Percentiles rank a stretch among this genome's conserved stretches.
Conservation (phyloP, 1,140 invertebrate genomes). For the Chrysomallon squamiferum region DNA sequence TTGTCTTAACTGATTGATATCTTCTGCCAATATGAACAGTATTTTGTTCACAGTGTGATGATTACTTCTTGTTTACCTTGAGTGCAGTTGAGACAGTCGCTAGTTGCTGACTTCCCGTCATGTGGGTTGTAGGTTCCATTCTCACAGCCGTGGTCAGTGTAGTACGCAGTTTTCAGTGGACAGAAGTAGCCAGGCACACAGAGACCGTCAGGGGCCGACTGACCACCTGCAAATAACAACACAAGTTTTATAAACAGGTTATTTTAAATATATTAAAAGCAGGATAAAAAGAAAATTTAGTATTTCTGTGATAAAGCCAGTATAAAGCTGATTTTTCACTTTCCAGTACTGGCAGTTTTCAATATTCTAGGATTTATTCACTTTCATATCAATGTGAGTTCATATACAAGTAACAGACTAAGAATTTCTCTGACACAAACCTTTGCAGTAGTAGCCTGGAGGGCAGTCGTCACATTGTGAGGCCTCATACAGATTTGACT, state of each 20-base stretch:
- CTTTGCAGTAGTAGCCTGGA: conserved; percentile 47
- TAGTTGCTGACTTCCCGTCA: conserved; percentile 24
- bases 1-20: too few species aligned
- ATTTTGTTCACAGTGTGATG: too few species aligned
- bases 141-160: conserved; percentile 49
- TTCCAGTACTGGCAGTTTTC: too few species aligned
- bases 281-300: too few species aligned
- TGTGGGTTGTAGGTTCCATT: conserved; percentile 57
- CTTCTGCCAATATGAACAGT: too few species aligned
- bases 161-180: conserved; percentile 40
- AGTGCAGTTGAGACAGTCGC: conserved; percentile 50
- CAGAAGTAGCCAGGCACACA: conserved; percentile 58
- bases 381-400: too few species aligned
- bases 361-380: too few species aligned
- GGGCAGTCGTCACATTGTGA: conserved; percentile 51
- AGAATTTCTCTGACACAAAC: neutral
- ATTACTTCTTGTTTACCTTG: conserved; percentile 38
- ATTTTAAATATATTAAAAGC: too few species aligned
- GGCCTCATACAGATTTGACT: conserved; percentile 37
- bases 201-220: conserved; percentile 15
- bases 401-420: too few species aligned
- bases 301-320: too few species aligned
- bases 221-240: conserved; percentile 14
- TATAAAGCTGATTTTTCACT: too few species aligned
- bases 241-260: too few species aligned